Conservation (phyloP, 2,888 invertebrate species). For the Junonia oenone region DNA sequence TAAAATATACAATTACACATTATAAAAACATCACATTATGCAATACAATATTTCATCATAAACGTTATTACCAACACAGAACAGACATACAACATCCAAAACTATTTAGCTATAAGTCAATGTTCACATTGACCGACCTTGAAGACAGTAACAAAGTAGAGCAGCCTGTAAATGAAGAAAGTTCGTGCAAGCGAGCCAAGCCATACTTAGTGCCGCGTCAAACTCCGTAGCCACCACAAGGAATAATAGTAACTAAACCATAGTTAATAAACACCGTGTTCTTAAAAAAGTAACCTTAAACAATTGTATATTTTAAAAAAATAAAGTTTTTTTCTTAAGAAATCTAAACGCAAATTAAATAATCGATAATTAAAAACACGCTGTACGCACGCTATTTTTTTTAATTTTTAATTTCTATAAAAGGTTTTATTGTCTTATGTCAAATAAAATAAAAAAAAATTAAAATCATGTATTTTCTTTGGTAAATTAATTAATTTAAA, state of each 20-base stretch:
- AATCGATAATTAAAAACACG: conserved; percentile 16
- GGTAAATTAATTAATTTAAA: too few relatives aligned
- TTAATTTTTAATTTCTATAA: not conserved
- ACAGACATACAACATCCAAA: too few relatives aligned
- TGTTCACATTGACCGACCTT: not conserved
- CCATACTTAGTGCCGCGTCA: conserved; percentile 47
- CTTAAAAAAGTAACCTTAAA: conserved; percentile 39
- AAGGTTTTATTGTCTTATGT: not conserved
- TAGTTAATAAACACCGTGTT: conserved; percentile 37
- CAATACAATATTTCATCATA: too few relatives aligned
- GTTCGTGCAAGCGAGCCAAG: conserved; percentile 39
- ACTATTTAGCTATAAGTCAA: too few relatives aligned
- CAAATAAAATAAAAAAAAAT: not conserved
- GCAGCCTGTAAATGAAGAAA: conserved; percentile 42
- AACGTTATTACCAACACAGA: too few relatives aligned
- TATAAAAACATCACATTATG: too few relatives aligned
- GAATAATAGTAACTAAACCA: conserved; percentile 35
- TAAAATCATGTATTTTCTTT: too few relatives aligned
- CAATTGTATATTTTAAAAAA: conserved; percentile 29
- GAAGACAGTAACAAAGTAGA: conserved; percentile 3
- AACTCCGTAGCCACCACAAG: conserved; percentile 36
- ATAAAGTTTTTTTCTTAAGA: conserved; percentile 12
- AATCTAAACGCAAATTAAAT: conserved; percentile 13
- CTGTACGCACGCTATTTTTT: conserved; percentile 22
- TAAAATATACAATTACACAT: too few relatives aligned